Evolutionary conservation across 2,113 vertebrate genomes (phyloP), one percentile per base, ranked within the genome.

Genomic region (Telmatochromis brachygnathus): DNA sequence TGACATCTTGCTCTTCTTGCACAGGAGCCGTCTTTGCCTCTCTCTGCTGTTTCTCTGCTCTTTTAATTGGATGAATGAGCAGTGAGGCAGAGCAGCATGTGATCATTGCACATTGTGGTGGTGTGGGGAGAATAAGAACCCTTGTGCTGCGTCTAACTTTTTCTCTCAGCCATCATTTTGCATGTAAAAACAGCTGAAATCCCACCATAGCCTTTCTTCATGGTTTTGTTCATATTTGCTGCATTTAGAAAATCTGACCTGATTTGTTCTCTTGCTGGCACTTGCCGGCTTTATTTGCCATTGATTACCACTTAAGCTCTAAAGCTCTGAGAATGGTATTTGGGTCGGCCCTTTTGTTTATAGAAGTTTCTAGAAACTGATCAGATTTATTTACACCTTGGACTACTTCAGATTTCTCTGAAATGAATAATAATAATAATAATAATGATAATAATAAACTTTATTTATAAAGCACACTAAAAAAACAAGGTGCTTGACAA

Each of bases 51-150:
- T 35, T 65, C 6, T 35, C 17, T 62, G 58, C 58, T 26, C 0
- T 73, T 42, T 45, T 45, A 42, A 15, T 73, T 45, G 37, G 68
- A 73, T 73, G 39, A 45, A 45, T 26, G 39, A 73, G 21, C 37
- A 15, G 8, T 9, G 14, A 73, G 65, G 37, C 65, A 73, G 65
- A 17, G 65, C 65, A 73, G 65, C 65, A 37, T 65, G 60, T 65
- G 60, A 65, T 37, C 60, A 45, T 5, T 42, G n/a, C 37, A 73
- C 21, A 73, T 14, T 26, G 8, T 10, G 37, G 21, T 37, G 62
- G 19, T 37, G 62, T 68, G 33, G 33, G 4, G 19, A 68, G 0
- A 0, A 39, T 39, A 0, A 68, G 35, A 45, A 45, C 8, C 21
- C 21, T 42, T 70, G n/a, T 70, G 12, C 5, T 73, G 14, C 0